phyloP scores from a whole-genome alignment of 2,113 vertebrate genomes.

The Prunella himalayana region DNA sequence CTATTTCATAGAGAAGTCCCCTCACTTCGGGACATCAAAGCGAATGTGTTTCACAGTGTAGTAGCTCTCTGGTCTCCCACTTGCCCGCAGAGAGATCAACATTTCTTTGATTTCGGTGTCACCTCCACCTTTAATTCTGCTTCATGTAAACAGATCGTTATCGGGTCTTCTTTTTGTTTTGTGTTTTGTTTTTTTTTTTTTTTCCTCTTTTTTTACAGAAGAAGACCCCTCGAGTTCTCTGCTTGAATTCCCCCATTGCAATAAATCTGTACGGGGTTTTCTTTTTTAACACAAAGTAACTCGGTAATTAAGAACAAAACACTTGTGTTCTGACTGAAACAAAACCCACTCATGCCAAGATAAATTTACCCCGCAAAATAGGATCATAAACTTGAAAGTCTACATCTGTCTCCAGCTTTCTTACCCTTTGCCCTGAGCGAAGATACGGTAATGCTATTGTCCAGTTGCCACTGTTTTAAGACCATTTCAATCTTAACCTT shows the following conservation, averaged over 20 bases:
- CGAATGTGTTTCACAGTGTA: background rate
- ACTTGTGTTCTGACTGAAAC: constrained; percentile 58
- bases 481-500: background rate
- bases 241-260: background rate
- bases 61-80: background rate
- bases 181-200: background rate
- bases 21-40: constrained; percentile 39
- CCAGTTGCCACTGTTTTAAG: constrained; percentile 36
- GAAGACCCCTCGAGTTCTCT: background rate
- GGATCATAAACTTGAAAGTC: constrained; percentile 63
- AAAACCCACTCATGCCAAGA: constrained; percentile 61
- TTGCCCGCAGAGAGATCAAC: background rate
- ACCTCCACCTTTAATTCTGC: constrained; percentile 56
- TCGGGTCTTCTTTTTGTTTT: background rate
- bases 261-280: constrained; percentile 23
- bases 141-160: constrained; percentile 68
- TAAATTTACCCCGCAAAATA: constrained; percentile 63
- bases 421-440: constrained; percentile 49
- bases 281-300: background rate
- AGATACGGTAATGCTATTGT: constrained; percentile 44
- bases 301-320: constrained; percentile 59
- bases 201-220: background rate
- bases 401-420: constrained; percentile 58
- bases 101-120: constrained; percentile 63
- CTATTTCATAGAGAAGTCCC: constrained; percentile 9